Evolutionary conservation across 2,888 invertebrate genomes (phyloP).

Genomic region (Melanostoma mellinum): DNA sequence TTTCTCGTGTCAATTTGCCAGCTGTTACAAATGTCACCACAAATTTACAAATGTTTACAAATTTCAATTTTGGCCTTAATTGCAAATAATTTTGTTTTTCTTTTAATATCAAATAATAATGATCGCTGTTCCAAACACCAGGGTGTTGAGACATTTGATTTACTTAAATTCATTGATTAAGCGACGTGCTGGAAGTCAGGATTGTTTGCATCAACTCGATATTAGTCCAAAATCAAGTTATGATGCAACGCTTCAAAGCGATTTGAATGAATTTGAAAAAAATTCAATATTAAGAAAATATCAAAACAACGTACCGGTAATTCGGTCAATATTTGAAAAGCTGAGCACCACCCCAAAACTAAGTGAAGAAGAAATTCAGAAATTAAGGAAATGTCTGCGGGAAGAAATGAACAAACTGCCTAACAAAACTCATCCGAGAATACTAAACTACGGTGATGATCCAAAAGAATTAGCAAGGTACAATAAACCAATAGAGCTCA

Average conservation of each 20-base stretch:
- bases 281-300: slow-evolving; percentile 76
- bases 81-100: too few species aligned
- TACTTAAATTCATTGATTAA: neutral
- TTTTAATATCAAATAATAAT: slow-evolving; percentile 1
- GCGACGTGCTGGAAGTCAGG: neutral
- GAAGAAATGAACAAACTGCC: slow-evolving; percentile 87
- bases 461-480: slow-evolving; percentile 84
- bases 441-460: slow-evolving; percentile 84
- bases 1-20: too few species aligned
- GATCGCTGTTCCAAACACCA: slow-evolving; percentile 24
- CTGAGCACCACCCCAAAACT: slow-evolving; percentile 36
- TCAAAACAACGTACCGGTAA: slow-evolving; percentile 76
- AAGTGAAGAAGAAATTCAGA: slow-evolving; percentile 13
- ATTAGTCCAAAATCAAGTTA: neutral
- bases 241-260: slow-evolving; percentile 56
- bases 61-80: too few species aligned
- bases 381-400: slow-evolving; percentile 60
- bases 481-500: slow-evolving; percentile 82
- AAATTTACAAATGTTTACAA: too few species aligned
- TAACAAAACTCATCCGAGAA: slow-evolving; percentile 88
- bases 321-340: slow-evolving; percentile 74
- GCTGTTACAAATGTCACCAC: too few species aligned
- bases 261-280: slow-evolving; percentile 76
- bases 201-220: slow-evolving; percentile 39
- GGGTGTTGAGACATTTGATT: neutral